These are phyloP conservation scores for Cyprinodon diabolis DNA, from an alignment of 2,797 vertebrate species.

Conservation along the genomic window DNA sequence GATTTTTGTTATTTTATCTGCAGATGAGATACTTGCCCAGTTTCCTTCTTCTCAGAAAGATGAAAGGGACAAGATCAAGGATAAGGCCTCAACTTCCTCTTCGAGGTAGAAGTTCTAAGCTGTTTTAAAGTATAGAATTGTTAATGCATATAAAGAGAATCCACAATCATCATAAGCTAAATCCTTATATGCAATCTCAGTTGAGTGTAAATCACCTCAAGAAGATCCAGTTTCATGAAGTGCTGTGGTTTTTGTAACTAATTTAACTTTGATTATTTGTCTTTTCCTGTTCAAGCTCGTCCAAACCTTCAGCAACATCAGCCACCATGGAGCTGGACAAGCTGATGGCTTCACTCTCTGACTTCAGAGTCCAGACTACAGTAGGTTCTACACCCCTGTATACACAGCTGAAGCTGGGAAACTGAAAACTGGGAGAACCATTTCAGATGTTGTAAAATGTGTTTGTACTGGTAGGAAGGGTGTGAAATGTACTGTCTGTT, in stretches of 20 bases:
- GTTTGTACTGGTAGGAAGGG: too few relatives aligned
- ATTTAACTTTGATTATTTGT: neutral
- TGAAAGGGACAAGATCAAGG: conserved; percentile 76
- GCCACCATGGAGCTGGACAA: conserved; percentile 92
- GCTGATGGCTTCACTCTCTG: conserved; percentile 92
- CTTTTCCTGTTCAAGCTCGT: conserved; percentile 62
- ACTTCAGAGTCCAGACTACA: conserved; percentile 91
- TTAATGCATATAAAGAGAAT: neutral
- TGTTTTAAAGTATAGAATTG: too few relatives aligned
- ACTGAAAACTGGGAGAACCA: neutral
- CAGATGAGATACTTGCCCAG: conserved; percentile 95
- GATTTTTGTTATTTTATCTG: conserved; percentile 23
- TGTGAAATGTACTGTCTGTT: too few relatives aligned
- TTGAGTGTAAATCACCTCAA: neutral
- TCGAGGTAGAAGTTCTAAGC: conserved; percentile 60
- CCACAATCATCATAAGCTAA: neutral
- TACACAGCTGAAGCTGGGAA: neutral
- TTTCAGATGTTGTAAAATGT: too few relatives aligned
- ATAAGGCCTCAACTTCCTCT: conserved; percentile 58
- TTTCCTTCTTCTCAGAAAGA: conserved; percentile 86
- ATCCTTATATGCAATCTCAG: too few relatives aligned
- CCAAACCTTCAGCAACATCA: conserved; percentile 86
- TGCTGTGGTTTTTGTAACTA: neutral
- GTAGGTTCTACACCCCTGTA: conserved; percentile 68
- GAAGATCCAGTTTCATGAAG: neutral